Evolutionary conservation across 2,888 invertebrate species (phyloP), one percentile per base, ranked within the genome.

Genomic region (Encarsia formosa): DNA sequence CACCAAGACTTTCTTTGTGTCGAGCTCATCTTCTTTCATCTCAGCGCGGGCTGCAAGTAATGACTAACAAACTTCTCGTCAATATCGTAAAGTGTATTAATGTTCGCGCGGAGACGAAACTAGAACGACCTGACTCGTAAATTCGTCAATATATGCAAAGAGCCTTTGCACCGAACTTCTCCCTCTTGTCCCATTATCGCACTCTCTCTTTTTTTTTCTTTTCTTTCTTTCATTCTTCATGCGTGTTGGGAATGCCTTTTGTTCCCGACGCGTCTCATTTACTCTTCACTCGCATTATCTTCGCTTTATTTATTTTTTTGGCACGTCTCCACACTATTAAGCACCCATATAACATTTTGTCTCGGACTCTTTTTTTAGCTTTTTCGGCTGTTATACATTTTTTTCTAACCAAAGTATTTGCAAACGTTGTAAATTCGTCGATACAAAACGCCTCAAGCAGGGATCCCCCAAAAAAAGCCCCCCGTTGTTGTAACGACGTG

Each of bases 141-240:
- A 68, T 69, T 67, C 63, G 64, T 66, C 67, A 66, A 68, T 68
- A 51, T 48, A 67, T 63, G 64, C 61, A 63, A 62, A 63, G 52
- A 55, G n/a, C n/a, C 60, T 56, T 57, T 62, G 34, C 51, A 29
- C 34, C 38, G 38, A 29, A 29, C 22, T 32, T 42, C 40, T 42
- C 34, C 45, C 49, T 52, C 26, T 26, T 31, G 18, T 32, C 23
- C 54, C 41, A 47, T 59, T 52, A 56, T 57, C 47, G 42, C 38
- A 22, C 19, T n/a, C 52, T 48, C 49, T 44, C 47, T 26, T 47
- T 46, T 44, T 31, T 40, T 52, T 42, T 41, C 54, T 54, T 55
- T 52, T 5, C n/a, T 13, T 6, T 5, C 34, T 9, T 15, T 34
- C 34, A 34, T 38, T 23, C 32, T 40, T 15, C 16, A 34, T 16